A percentile compares a stretch with the other conserved stretches of the same genome.
phyloP scores from a whole-genome alignment of 1,140 invertebrate species.

The Ips typographus region DNA sequence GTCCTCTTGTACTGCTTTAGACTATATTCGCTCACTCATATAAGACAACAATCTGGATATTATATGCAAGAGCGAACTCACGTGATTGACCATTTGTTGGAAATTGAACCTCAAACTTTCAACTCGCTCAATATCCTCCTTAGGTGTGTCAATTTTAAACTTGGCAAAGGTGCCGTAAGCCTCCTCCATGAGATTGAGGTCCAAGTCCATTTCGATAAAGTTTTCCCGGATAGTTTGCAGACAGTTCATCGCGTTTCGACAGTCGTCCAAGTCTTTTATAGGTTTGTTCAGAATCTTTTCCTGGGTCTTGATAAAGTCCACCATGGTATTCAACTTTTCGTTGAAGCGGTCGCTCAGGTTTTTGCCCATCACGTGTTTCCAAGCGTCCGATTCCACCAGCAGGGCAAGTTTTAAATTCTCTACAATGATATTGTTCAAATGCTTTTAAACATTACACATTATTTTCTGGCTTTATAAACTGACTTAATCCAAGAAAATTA shows the following conservation, averaged over 20 bases:
- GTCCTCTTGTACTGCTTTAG: conserved; percentile 68
- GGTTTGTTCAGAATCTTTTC: conserved; percentile 64
- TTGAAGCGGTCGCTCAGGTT: conserved; percentile 63
- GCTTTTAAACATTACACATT: background rate
- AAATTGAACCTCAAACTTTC: conserved; percentile 77
- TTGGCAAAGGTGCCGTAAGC: conserved; percentile 72
- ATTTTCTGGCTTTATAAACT: too few species aligned
- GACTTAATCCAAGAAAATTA: too few species aligned
- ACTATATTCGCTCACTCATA: conserved; percentile 51
- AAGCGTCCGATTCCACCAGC: conserved; percentile 68
- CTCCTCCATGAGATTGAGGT: conserved; percentile 74
- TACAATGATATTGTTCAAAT: background rate
- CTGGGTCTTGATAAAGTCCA: conserved; percentile 69
- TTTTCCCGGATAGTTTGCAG: conserved; percentile 73
- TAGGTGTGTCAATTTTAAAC: conserved; percentile 70
- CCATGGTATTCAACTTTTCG: conserved; percentile 63
- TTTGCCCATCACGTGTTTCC: conserved; percentile 68
- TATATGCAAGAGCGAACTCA: conserved; percentile 49
- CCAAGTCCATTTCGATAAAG: conserved; percentile 76
- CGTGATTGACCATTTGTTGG: conserved; percentile 70
- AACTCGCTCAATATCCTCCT: conserved; percentile 77
- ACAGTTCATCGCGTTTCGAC: conserved; percentile 71
- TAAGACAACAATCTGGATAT: background rate
- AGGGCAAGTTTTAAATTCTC: conserved; percentile 67
- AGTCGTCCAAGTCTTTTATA: conserved; percentile 74